Conservation (phyloP, 2,113 vertebrate species). For the Sphyrna mokarran region DNA sequence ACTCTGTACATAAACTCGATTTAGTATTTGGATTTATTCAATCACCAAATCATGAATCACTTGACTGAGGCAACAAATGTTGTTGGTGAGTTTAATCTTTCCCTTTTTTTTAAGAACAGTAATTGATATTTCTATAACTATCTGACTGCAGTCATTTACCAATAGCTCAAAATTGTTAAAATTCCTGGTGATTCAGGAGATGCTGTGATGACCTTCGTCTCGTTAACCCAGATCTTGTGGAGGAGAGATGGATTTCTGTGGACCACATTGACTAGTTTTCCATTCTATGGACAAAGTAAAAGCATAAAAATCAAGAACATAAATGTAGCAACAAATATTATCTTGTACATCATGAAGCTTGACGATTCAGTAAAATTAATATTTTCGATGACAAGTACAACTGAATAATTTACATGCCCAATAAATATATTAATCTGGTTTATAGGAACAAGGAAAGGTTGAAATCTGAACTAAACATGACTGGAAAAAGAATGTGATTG, state of each 20-base stretch:
- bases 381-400: neutral
- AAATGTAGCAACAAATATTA: neutral
- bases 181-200: slow-evolving; percentile 32
- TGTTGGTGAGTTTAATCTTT: neutral
- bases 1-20: neutral
- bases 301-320: neutral
- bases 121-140: neutral
- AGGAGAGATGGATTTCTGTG: slow-evolving; percentile 29
- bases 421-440: neutral
- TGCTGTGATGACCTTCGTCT: slow-evolving; percentile 27
- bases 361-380: neutral
- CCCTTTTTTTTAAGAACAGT: neutral
- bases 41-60: slow-evolving; percentile 13
- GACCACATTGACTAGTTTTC: neutral
- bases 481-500: neutral
- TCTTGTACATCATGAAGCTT: neutral
- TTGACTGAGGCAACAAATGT: neutral
- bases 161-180: slow-evolving; percentile 36
- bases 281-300: neutral
- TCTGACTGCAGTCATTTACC: slow-evolving; percentile 9
- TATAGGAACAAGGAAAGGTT: neutral
- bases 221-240: slow-evolving; percentile 26
- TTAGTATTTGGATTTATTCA: neutral
- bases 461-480: neutral
- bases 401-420: neutral